phyloP scores from a whole-genome alignment of 2,888 invertebrate genomes.

The Napeogenes sylphis region DNA sequence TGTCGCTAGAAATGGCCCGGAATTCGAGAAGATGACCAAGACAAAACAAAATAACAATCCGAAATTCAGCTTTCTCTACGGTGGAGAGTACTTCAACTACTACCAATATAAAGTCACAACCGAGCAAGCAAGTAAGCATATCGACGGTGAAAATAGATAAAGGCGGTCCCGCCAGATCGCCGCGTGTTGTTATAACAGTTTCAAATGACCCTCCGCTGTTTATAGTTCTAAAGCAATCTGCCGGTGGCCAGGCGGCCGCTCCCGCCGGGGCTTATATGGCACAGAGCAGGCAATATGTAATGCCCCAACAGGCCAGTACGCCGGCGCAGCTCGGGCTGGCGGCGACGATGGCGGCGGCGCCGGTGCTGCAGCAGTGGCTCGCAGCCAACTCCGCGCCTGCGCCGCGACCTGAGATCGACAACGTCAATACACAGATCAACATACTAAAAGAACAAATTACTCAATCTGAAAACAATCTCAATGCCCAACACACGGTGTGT shows the following conservation, averaged over 20 bases:
- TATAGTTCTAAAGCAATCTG: slow-evolving; percentile 87
- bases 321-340: slow-evolving; percentile 77
- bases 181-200: slow-evolving; percentile 66
- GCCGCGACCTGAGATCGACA: slow-evolving; percentile 66
- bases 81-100: slow-evolving; percentile 96
- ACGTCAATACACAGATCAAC: slow-evolving; percentile 86
- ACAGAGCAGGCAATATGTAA: slow-evolving; percentile 78
- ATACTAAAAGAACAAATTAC: slow-evolving; percentile 93
- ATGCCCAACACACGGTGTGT: slow-evolving; percentile 94
- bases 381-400: slow-evolving; percentile 62
- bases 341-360: slow-evolving; percentile 72
- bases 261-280: slow-evolving; percentile 76
- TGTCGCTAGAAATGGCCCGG: slow-evolving; percentile 99
- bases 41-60: slow-evolving; percentile 98
- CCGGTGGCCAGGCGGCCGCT: slow-evolving; percentile 74
- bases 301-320: slow-evolving; percentile 76
- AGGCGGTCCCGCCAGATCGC: slow-evolving; percentile 58
- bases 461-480: slow-evolving; percentile 96
- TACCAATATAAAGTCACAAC: slow-evolving; percentile 97
- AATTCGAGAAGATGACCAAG: slow-evolving; percentile 99
- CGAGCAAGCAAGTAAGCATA: slow-evolving; percentile 93
- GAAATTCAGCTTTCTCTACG: slow-evolving; percentile 97
- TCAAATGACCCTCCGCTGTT: slow-evolving; percentile 78
- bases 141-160: slow-evolving; percentile 56
- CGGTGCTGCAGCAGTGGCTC: slow-evolving; percentile 69